Base-by-base conservation (phyloP, 2,113 vertebrate genomes). In the Alethe diademata region DNA sequence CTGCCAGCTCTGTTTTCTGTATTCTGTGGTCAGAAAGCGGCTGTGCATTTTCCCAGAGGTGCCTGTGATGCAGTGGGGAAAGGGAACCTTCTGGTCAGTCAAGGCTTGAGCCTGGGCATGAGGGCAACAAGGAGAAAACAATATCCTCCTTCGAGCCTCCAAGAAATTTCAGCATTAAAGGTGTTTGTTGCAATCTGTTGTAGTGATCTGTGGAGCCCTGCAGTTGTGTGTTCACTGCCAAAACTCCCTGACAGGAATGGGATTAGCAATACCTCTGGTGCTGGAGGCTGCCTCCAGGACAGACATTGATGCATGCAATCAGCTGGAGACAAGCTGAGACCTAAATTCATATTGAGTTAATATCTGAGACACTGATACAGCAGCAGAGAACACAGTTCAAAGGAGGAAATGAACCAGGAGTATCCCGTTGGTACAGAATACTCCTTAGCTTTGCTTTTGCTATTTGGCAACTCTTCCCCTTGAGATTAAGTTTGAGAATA, bases 1-100 rank as follows among this genome's bases (percentile, higher is more conserved):
- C 43, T 2, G 1, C 57, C 71, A 19, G 16, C 45, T 74, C 47
- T 48, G 25, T 45, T 19, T 62, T 54, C 35, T 69, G 22, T 69
- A 1, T 15, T 47, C 33, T n/a, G 24, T 45, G 54, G 4, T 40
- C 47, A 71, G 72, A 54, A 78, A 54, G 38, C 66, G 28, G 1
- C 50, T 8, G 72, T 25, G 3, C 4, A 0, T n/a, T 83, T 66
- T 83, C 18, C 33, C 5, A 25, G 42, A 58, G 38, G 16, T 36
- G 15, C 2, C 0, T 12, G 16, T 0, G 6, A 12, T 60, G 15
- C 16, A 19, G 2, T 17, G 43, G 35, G 56, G 43, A 78, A 57
- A 43, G 7, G 31, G 35, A 81, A 23, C 19, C 9, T 78, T 48
- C 5, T 33, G 79, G 11, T 51, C 78, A 53, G 5, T 26, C 26